These are phyloP conservation scores for Popillia japonica DNA, from an alignment of 1,140 invertebrate genomes.

Conservation along the genomic window DNA sequence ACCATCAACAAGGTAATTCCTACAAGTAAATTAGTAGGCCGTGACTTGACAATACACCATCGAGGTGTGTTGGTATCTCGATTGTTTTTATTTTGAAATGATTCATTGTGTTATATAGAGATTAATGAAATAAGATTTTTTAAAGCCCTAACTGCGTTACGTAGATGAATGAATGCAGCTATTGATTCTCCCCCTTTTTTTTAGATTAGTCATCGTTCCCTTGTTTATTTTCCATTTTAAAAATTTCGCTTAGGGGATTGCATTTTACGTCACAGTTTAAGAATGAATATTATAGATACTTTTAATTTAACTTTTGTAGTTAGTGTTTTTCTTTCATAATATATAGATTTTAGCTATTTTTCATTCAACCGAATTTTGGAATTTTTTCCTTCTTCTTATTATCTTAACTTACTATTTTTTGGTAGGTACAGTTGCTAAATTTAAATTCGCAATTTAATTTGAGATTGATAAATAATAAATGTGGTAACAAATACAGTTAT, in stretches of 20 bases:
- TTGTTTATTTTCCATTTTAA: neutral
- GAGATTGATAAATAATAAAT: too few species aligned
- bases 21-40: conserved; percentile 1
- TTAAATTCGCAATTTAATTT: too few species aligned
- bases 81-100: neutral
- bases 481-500: too few species aligned
- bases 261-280: too few species aligned
- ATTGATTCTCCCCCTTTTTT: neutral
- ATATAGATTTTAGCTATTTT: too few species aligned
- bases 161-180: neutral
- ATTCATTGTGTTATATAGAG: conserved; percentile 1
- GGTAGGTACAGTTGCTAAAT: too few species aligned
- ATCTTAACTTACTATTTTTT: too few species aligned
- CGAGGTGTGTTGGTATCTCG: neutral
- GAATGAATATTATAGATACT: too few species aligned
- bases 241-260: neutral
- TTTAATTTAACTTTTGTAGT: too few species aligned
- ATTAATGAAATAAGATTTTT: neutral
- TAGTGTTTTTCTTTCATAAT: too few species aligned
- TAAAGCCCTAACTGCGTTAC: neutral
- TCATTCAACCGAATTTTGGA: too few species aligned
- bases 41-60: neutral
- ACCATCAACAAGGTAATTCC: conserved; percentile 8
- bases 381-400: too few species aligned
- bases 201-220: conserved; percentile 15